Evolutionary conservation across 1,140 invertebrate genomes (phyloP).

Genomic region (Charaxes varanes): DNA sequence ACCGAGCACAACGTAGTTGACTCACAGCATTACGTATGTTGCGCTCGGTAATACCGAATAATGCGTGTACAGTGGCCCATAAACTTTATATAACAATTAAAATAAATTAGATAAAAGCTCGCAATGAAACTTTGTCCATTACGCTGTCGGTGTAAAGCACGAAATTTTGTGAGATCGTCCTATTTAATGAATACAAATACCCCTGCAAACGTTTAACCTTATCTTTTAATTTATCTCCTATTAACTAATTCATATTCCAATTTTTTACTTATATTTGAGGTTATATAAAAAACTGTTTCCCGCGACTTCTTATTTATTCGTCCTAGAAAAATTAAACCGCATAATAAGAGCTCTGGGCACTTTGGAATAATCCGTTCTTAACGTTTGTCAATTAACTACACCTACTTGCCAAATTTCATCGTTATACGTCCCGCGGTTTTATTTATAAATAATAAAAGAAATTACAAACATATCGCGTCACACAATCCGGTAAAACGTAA

Average conservation of each 20-base stretch:
- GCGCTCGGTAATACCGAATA: conserved; percentile 34
- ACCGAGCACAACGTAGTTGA: too few relatives aligned
- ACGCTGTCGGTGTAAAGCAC: conserved; percentile 44
- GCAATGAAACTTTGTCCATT: conserved; percentile 63
- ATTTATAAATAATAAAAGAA: neutral
- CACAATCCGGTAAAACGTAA: conserved; percentile 6
- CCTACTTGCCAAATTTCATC: too few relatives aligned
- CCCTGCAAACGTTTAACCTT: too few relatives aligned
- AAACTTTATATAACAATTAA: conserved; percentile 67
- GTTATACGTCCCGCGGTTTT: neutral
- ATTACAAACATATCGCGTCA: neutral
- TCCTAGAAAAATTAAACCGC: too few relatives aligned
- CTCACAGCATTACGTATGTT: conserved; percentile 1
- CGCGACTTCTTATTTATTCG: too few relatives aligned
- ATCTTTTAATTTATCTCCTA: too few relatives aligned
- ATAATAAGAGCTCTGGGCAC: too few relatives aligned
- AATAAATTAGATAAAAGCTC: conserved; percentile 68
- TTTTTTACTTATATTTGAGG: too few relatives aligned
- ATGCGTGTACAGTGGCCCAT: conserved; percentile 51
- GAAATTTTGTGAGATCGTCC: conserved; percentile 48
- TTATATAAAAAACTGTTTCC: too few relatives aligned
- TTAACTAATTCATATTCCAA: too few relatives aligned
- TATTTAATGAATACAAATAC: conserved; percentile 64
- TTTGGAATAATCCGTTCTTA: too few relatives aligned
- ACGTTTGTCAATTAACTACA: too few relatives aligned